phyloP scores from a whole-genome alignment of 2,797 vertebrate species.

The Okamejei kenojei region DNA sequence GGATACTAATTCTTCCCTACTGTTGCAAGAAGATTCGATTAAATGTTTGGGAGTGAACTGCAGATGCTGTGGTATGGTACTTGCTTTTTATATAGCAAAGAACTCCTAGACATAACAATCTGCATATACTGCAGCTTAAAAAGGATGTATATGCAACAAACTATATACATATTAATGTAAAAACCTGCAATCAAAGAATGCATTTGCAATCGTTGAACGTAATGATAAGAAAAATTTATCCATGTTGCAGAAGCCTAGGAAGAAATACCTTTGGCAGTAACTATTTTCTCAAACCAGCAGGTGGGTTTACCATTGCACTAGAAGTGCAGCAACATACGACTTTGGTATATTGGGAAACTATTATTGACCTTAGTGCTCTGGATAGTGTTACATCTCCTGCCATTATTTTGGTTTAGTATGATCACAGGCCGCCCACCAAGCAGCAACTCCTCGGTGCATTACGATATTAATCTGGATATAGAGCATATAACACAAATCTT shows the following conservation, averaged over 20 bases:
- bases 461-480: neutral
- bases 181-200: neutral
- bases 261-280: neutral
- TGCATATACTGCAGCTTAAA: neutral
- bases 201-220: neutral
- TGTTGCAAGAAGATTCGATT: neutral
- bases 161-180: neutral
- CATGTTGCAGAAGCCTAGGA: neutral
- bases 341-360: neutral
- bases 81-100: neutral
- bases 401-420: neutral
- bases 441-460: neutral
- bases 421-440: neutral
- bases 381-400: neutral
- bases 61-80: no score
- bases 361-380: neutral
- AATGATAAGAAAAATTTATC: neutral
- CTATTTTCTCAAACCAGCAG: neutral
- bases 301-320: neutral
- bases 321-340: neutral
- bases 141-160: no score
- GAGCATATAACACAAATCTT: neutral
- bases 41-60: no score
- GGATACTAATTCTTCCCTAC: neutral
- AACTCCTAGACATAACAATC: neutral